These are phyloP conservation scores for Zoanthus sansibaricus DNA, from an alignment of 92 coral and sea anemone genomes.

Conservation along the genomic window DNA sequence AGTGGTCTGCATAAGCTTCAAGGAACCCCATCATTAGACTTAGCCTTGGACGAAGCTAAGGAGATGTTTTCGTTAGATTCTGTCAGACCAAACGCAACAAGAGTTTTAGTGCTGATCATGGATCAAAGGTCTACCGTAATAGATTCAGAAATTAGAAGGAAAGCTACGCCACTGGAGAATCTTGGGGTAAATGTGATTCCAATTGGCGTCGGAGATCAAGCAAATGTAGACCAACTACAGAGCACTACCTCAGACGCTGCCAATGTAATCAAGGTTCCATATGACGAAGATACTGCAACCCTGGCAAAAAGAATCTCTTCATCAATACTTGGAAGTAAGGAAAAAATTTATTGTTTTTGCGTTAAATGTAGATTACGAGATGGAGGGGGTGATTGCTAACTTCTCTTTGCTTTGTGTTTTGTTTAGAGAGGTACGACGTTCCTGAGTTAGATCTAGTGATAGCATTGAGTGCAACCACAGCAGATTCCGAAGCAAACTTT, in stretches of 20 bases:
- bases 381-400: too few species aligned
- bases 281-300: constrained; percentile 30
- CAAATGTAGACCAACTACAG: constrained; percentile 56
- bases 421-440: constrained; percentile 41
- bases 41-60: constrained; percentile 47
- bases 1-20: constrained; percentile 27
- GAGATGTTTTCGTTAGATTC: constrained; percentile 17
- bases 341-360: background rate
- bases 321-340: constrained; percentile 49
- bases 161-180: constrained; percentile 58
- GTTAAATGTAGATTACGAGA: background rate
- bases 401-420: background rate
- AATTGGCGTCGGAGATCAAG: constrained; percentile 74
- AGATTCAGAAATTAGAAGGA: constrained; percentile 47
- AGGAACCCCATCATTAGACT: constrained; percentile 45
- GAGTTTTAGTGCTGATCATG: constrained; percentile 55
- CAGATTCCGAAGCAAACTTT: constrained; percentile 64
- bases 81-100: constrained; percentile 57
- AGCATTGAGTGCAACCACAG: constrained; percentile 77
- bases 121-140: constrained; percentile 70
- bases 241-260: constrained; percentile 28
- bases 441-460: constrained; percentile 80
- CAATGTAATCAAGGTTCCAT: constrained; percentile 42
- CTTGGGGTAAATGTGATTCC: constrained; percentile 71
- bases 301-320: constrained; percentile 45